A percentile compares a stretch with the other conserved stretches of the same genome.
Conservation (phyloP, 2,888 invertebrate genomes). For the Oscheius onirici region DNA sequence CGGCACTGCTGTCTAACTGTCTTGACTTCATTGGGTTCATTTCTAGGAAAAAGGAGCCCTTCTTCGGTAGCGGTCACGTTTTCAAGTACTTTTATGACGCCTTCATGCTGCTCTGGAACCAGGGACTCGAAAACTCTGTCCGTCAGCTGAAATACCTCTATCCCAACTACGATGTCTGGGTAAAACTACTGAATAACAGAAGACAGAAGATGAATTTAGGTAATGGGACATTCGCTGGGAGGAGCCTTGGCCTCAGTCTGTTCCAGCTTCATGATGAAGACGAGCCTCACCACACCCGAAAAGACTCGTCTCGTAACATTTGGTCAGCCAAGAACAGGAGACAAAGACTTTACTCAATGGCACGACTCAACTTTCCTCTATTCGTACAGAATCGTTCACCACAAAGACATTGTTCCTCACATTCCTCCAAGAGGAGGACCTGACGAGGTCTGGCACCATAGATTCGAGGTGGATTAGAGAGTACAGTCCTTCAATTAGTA, state of each 20-base stretch:
- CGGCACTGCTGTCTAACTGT: too few species aligned
- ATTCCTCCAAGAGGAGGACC: slow-evolving; percentile 28
- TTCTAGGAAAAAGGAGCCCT: slow-evolving; percentile 6
- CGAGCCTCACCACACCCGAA: slow-evolving; percentile 36
- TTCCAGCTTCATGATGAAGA: slow-evolving; percentile 42
- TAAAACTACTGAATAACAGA: slow-evolving; percentile 27
- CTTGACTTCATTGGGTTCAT: too few species aligned
- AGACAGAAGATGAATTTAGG: too few species aligned
- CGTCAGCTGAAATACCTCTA: slow-evolving; percentile 39
- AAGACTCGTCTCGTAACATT: slow-evolving; percentile 52
- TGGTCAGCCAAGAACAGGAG: slow-evolving; percentile 61
- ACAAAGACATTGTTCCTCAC: slow-evolving; percentile 27
- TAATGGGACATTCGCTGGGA: slow-evolving; percentile 49
- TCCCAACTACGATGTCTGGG: slow-evolving; percentile 49
- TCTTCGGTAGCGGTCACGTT: slow-evolving; percentile 48
- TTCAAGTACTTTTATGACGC: slow-evolving; percentile 55
- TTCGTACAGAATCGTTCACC: slow-evolving; percentile 25
- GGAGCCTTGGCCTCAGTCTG: slow-evolving; percentile 55
- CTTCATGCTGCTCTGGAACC: slow-evolving; percentile 45
- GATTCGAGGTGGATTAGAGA: slow-evolving; percentile 27
- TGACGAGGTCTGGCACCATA: slow-evolving; percentile 30
- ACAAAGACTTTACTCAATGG: slow-evolving; percentile 45
- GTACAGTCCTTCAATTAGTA: background rate
- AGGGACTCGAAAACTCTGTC: slow-evolving; percentile 39
- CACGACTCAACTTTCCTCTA: slow-evolving; percentile 38